These are phyloP conservation scores for Pogona vitticeps DNA, from an alignment of 2,113 vertebrate genomes.

Conservation along the genomic window DNA sequence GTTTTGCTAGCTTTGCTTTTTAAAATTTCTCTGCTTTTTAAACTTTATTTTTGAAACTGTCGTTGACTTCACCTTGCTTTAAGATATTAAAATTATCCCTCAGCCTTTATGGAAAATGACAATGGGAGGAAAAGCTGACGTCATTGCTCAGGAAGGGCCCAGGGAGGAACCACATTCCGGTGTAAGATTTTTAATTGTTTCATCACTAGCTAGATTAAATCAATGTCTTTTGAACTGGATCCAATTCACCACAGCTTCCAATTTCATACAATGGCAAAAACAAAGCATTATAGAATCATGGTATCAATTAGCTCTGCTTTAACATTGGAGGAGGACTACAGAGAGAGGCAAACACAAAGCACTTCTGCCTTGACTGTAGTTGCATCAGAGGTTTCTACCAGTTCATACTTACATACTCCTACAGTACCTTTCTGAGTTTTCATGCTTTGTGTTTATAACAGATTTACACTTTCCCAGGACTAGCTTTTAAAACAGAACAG, in stretches of 20 bases:
- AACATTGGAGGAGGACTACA: not conserved
- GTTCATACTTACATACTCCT: not conserved
- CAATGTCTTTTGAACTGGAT: not conserved
- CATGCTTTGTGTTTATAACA: not conserved
- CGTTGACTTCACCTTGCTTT: not conserved
- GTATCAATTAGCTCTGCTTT: not conserved
- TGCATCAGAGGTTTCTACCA: not conserved
- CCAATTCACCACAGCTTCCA: slow-evolving; percentile 1
- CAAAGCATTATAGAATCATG: not conserved
- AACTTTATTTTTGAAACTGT: not conserved
- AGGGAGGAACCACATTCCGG: slow-evolving; percentile 36
- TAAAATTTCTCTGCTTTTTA: not conserved
- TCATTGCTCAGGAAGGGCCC: slow-evolving; percentile 24
- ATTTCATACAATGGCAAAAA: slow-evolving; percentile 14
- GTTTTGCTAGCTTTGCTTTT: too few species aligned
- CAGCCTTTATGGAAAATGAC: slow-evolving; percentile 2
- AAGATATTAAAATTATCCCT: not conserved
- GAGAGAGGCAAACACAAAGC: not conserved
- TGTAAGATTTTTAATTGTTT: slow-evolving; percentile 15
- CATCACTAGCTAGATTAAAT: not conserved
- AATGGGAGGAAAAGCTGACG: slow-evolving; percentile 21
- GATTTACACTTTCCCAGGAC: not conserved
- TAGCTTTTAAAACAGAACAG: not conserved
- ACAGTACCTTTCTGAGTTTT: not conserved
- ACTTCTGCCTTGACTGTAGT: not conserved